A percentile compares a stretch with the other conserved stretches of the same genome.
Conservation (phyloP, 2,888 invertebrate genomes). For the Amaurobius ferox region DNA sequence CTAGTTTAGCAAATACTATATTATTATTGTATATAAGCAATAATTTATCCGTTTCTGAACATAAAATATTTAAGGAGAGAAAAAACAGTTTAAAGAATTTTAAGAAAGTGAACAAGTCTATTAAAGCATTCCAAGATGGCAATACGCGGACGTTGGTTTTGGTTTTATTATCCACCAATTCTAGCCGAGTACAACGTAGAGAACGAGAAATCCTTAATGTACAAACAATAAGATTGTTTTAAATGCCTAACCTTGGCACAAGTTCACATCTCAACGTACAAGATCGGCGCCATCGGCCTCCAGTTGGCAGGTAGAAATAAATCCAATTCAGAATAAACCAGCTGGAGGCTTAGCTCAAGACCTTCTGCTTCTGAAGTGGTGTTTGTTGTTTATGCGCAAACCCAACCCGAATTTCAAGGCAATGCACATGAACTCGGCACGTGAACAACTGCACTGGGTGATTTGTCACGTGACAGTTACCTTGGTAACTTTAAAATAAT, state of each 20-base stretch:
- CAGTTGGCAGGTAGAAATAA: neutral
- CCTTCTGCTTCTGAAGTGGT: too few relatives aligned
- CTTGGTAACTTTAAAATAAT: neutral
- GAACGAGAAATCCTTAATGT: neutral
- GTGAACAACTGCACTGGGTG: constrained; percentile 1
- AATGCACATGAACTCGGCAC: neutral
- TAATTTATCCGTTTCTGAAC: too few relatives aligned
- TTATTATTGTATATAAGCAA: too few relatives aligned
- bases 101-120: too few relatives aligned
- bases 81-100: too few relatives aligned
- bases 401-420: neutral
- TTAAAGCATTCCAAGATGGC: too few relatives aligned
- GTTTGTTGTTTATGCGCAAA: neutral
- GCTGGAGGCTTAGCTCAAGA: neutral
- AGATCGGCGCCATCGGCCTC: neutral
- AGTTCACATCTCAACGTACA: neutral
- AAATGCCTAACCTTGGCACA: neutral
- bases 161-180: too few relatives aligned
- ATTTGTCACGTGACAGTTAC: neutral
- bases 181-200: too few relatives aligned
- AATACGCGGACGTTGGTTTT: too few relatives aligned
- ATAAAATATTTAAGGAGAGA: too few relatives aligned
- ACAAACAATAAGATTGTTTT: neutral
- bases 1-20: too few relatives aligned
- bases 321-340: neutral